Conservation (phyloP, 2,797 vertebrate genomes). For the Vultur gryphus region DNA sequence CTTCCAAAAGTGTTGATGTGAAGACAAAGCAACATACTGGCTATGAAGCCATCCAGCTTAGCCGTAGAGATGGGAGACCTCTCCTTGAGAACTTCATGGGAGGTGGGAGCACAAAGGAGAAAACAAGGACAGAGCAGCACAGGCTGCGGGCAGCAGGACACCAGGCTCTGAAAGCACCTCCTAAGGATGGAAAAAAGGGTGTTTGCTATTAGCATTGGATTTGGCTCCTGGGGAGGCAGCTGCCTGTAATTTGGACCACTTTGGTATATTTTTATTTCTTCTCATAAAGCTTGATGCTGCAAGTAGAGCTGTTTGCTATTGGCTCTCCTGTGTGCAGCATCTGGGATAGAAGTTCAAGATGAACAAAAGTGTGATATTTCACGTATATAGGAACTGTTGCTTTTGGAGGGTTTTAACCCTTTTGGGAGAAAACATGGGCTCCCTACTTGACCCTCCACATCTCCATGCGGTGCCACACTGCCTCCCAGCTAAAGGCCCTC, state of each 20-base stretch:
- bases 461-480: neutral
- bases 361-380: neutral
- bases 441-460: neutral
- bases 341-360: neutral
- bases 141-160: neutral
- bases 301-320: neutral
- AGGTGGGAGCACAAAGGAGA: neutral
- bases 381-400: neutral
- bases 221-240: neutral
- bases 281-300: neutral
- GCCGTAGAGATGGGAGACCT: neutral
- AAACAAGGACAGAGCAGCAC: neutral
- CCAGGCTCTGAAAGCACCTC: neutral
- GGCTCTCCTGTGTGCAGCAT: neutral
- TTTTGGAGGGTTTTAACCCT: neutral
- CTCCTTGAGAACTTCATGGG: neutral
- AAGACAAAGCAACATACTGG: neutral
- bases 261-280: neutral
- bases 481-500: neutral
- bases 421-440: neutral
- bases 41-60: neutral
- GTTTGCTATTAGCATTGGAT: neutral
- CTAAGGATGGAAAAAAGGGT: neutral
- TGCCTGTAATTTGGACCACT: neutral
- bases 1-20: neutral